Percentiles rank a stretch among this genome's conserved stretches.
Evolutionary conservation across 2,888 invertebrate species (phyloP).

Genomic region (Dioctria linearis): DNA sequence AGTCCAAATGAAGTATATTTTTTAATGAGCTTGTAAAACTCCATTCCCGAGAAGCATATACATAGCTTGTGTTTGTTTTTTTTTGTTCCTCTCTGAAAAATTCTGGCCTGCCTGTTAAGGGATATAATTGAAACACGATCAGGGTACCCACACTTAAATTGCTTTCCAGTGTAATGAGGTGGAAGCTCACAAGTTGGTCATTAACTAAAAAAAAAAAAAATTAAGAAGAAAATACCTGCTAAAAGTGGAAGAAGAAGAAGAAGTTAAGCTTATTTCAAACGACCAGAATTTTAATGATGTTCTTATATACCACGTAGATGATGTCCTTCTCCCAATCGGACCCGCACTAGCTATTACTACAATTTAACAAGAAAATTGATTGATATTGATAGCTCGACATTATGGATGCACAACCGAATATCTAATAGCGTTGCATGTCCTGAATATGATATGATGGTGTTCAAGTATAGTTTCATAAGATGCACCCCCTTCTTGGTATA

Average conservation of each 20-base stretch:
- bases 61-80: background rate
- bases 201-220: background rate
- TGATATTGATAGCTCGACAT: conserved; percentile 9
- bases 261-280: background rate
- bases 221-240: background rate
- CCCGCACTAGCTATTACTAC: conserved; percentile 4
- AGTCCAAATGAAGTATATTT: conserved; percentile 17
- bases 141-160: background rate
- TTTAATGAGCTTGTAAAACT: conserved; percentile 15
- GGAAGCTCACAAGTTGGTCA: conserved; percentile 13
- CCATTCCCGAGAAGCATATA: background rate
- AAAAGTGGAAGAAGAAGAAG: background rate
- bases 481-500: background rate
- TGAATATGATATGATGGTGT: conserved; percentile 5
- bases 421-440: background rate
- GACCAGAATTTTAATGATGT: background rate
- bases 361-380: conserved; percentile 14
- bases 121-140: conserved; percentile 1
- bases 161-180: conserved; percentile 1
- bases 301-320: too few species aligned
- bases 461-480: background rate
- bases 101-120: background rate
- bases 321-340: background rate
- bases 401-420: conserved; percentile 3
- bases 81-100: background rate